Base-by-base conservation (phyloP, 2,888 invertebrate species). In the Polydrusus tereticollis region DNA sequence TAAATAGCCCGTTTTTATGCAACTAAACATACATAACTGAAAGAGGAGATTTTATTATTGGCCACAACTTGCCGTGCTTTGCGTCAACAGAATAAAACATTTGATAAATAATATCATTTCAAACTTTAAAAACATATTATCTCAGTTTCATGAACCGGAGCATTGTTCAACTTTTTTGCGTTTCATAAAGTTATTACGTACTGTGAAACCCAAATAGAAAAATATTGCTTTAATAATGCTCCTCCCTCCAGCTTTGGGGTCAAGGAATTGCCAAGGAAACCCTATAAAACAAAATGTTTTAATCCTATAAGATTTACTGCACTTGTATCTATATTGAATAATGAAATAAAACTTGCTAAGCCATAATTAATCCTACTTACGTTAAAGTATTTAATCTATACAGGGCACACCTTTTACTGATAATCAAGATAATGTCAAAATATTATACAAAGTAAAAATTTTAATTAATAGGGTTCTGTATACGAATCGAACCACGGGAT, bases 341-440 rank as follows among this genome's bases (percentile, higher is more conserved):
- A 50, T 38, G 36, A n/a, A 29, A 59, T 52, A 47, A 59, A 68
- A 59, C 68, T 36, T 45, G 59, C 50, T 47, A 23, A 59, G 43
- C 59, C 43, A 50, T 52, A 60, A 68, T 59, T 68, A 58, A 68
- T 68, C 68, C 23, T 68, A 60, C 59, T 60, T 59, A 57, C 45
- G 23, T 23, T 16, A 43, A 43, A 55, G 41, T 26, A 55, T 55
- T 65, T 69, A 62, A 62, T 69, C 69, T 36, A 38, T 41, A 52
- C 55, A 38, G 62, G 69, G 41, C 69, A 69, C 69, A 62, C 69
- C 69, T 69, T 63, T 63, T 69, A 57, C 69, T 69, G 69, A 69
- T 69, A 62, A 57, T 60, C 60, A 45, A 62, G 69, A 69, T 69
- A 69, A 52, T 43, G 69, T 69, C 63, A 69, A 69, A 63, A 62